Evolutionary conservation across 1,140 invertebrate species (phyloP).

Genomic region (Littorina saxatilis): DNA sequence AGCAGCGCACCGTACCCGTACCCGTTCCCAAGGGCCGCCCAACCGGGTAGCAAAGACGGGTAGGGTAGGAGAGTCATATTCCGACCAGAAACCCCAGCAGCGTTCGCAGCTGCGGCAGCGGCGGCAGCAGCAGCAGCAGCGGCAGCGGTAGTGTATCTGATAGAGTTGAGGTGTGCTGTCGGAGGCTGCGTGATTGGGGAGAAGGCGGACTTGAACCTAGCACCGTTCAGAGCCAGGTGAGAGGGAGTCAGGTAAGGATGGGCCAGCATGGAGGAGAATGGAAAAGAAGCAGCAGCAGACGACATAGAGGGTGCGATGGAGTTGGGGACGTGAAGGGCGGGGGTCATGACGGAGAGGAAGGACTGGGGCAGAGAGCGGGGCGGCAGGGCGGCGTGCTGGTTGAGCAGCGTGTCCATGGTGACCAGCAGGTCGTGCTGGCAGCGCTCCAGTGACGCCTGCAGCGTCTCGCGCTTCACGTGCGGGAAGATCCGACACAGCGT

Average conservation of each 20-base stretch:
- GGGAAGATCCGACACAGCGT: slow-evolving; percentile 89
- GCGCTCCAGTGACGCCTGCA: slow-evolving; percentile 86
- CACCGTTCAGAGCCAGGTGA: slow-evolving; percentile 9
- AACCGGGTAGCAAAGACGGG: slow-evolving; percentile 54
- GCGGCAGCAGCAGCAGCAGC: slow-evolving; percentile 20
- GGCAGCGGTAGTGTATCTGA: slow-evolving; percentile 54
- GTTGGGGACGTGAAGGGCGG: not conserved
- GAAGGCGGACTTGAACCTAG: slow-evolving; percentile 67
- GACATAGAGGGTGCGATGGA: too few species aligned
- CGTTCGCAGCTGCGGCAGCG: not conserved
- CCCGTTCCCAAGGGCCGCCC: slow-evolving; percentile 39
- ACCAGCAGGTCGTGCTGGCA: slow-evolving; percentile 90
- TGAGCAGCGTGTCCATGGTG: slow-evolving; percentile 86
- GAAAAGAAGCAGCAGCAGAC: slow-evolving; percentile 24
- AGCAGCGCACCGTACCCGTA: slow-evolving; percentile 56
- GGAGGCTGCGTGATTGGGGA: slow-evolving; percentile 60
- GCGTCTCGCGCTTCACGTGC: slow-evolving; percentile 86
- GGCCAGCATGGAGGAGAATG: slow-evolving; percentile 23
- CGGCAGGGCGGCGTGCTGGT: slow-evolving; percentile 48
- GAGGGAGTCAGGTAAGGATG: slow-evolving; percentile 43
- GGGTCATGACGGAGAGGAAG: not conserved
- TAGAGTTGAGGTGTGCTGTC: slow-evolving; percentile 49
- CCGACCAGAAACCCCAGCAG: slow-evolving; percentile 24
- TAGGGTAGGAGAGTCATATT: slow-evolving; percentile 58
- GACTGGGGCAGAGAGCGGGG: not conserved